Evolutionary conservation across 2,888 invertebrate species (phyloP).

Genomic region (Trichogramma dendrolimi): DNA sequence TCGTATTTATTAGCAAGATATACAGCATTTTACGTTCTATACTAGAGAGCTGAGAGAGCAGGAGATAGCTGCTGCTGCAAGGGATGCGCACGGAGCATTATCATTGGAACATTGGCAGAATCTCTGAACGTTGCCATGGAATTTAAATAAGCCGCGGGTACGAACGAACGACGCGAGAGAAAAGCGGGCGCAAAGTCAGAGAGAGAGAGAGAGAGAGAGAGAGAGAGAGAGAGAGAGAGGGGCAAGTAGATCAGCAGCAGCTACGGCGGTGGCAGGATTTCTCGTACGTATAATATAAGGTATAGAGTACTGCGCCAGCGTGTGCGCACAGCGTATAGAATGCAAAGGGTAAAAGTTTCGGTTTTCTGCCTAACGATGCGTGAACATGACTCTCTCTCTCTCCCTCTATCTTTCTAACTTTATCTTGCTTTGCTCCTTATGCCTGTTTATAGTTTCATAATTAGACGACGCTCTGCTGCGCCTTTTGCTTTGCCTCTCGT

Average conservation of each 20-base stretch:
- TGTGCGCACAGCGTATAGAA: too few relatives aligned
- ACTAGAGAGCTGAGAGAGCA: too few relatives aligned
- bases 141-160: constrained; percentile 13
- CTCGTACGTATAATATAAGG: too few relatives aligned
- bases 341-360: not conserved
- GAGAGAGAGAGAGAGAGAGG: not conserved
- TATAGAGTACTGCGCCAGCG: too few relatives aligned
- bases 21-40: too few relatives aligned
- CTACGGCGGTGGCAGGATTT: too few relatives aligned
- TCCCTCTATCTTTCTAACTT: not conserved
- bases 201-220: not conserved
- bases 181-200: not conserved
- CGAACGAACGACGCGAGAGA: not conserved
- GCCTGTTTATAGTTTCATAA: constrained; percentile 17
- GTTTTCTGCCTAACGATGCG: constrained; percentile 22
- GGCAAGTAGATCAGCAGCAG: not conserved
- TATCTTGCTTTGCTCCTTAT: not conserved
- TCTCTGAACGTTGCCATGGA: constrained; percentile 7
- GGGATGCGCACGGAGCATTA: too few relatives aligned
- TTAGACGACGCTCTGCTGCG: constrained; percentile 7
- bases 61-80: too few relatives aligned
- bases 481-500: not conserved
- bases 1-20: too few relatives aligned
- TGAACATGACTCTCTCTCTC: not conserved
- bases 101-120: too few relatives aligned